phyloP scores from a whole-genome alignment of 2,888 invertebrate species.

The Polylopha cassiicola region DNA sequence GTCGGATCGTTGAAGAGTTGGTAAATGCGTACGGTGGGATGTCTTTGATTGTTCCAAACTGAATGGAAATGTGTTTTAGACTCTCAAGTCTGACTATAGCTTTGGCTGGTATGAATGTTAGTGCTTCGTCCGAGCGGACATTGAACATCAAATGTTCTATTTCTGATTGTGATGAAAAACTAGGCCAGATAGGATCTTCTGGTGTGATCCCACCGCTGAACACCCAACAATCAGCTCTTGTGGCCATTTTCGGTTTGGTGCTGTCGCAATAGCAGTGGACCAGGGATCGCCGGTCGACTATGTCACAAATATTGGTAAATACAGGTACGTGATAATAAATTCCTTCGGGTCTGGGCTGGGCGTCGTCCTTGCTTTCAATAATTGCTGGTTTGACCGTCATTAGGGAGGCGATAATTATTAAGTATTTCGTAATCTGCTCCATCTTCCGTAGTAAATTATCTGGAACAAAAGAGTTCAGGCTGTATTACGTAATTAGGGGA shows the following conservation, averaged over 20 bases:
- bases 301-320: constrained; percentile 68
- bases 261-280: constrained; percentile 72
- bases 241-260: constrained; percentile 72
- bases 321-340: constrained; percentile 56
- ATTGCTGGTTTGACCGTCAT: constrained; percentile 61
- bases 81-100: constrained; percentile 81
- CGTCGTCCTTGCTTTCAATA: constrained; percentile 62
- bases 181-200: constrained; percentile 84
- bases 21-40: constrained; percentile 86
- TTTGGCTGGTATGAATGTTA: constrained; percentile 84
- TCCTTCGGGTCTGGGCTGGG: constrained; percentile 51
- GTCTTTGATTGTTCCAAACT: constrained; percentile 83
- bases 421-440: constrained; percentile 58
- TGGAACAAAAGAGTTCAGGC: constrained; percentile 54
- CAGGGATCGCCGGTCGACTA: constrained; percentile 63
- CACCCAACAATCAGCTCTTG: constrained; percentile 86
- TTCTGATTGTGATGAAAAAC: constrained; percentile 83
- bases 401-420: constrained; percentile 60
- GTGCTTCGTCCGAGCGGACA: constrained; percentile 81
- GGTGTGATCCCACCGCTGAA: constrained; percentile 78
- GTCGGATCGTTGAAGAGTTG: constrained; percentile 82
- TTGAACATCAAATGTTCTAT: constrained; percentile 83
- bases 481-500: too few species aligned
- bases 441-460: constrained; percentile 38
- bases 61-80: constrained; percentile 82